A percentile compares a stretch with the other conserved stretches of the same genome.
Evolutionary conservation across 2,113 vertebrate species (phyloP).

Genomic region (Desmodus rotundus): DNA sequence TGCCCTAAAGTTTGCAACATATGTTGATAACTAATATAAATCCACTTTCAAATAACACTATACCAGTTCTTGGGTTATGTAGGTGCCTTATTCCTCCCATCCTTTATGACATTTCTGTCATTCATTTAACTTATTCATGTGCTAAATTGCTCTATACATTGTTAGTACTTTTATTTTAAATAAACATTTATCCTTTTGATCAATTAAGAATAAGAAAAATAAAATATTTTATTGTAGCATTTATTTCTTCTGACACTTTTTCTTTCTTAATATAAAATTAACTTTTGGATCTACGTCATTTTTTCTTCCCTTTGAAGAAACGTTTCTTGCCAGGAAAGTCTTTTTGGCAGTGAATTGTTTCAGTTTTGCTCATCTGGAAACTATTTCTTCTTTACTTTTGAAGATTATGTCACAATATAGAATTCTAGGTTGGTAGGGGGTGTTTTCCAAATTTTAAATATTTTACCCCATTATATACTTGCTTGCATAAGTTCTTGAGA

Average conservation of each 20-base stretch:
- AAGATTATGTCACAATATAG: neutral
- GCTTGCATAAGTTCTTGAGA: neutral
- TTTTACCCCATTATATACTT: neutral
- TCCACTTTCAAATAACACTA: no score
- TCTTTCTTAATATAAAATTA: neutral
- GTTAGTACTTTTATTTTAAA: neutral
- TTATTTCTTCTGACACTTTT: neutral
- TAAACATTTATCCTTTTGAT: neutral
- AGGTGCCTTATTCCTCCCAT: neutral
- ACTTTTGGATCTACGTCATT: neutral
- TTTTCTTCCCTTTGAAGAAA: neutral
- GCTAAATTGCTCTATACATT: neutral
- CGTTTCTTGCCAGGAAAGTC: neutral
- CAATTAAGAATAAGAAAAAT: neutral
- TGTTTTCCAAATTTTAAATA: neutral
- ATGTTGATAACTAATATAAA: neutral
- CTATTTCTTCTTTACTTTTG: neutral
- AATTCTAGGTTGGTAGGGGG: neutral
- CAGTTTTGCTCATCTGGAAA: neutral
- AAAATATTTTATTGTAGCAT: neutral
- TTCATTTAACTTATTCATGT: neutral
- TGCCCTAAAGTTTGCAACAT: neutral
- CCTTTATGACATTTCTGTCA: neutral
- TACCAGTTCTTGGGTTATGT: no score
- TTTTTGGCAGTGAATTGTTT: neutral